A percentile compares a stretch with the other conserved stretches of the same genome.
phyloP scores from a whole-genome alignment of 2,797 vertebrate genomes.

The Eulemur rubriventer region DNA sequence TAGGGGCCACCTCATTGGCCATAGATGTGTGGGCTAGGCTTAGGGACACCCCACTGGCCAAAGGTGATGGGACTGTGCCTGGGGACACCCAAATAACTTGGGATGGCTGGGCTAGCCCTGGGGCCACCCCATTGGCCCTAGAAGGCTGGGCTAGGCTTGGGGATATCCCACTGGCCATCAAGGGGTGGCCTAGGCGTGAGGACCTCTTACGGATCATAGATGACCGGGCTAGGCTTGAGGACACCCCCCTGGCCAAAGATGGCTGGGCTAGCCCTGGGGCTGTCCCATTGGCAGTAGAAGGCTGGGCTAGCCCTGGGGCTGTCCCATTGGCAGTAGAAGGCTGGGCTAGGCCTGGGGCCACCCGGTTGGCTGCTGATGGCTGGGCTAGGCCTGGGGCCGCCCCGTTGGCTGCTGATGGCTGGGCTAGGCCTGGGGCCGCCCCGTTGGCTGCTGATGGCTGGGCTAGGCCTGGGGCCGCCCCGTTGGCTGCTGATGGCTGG shows the following conservation, averaged over 20 bases:
- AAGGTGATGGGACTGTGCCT: too few species aligned
- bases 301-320: neutral
- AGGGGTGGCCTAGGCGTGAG: neutral
- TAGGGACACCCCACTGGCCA: neutral
- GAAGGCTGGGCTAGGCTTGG: neutral
- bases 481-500: neutral
- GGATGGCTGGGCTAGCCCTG: neutral
- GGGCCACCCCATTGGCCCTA: too few species aligned
- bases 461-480: rapidly evolving
- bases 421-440: neutral
- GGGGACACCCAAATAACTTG: neutral
- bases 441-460: neutral
- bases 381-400: neutral
- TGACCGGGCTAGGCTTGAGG: neutral
- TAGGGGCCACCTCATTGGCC: too few species aligned
- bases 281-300: rapidly evolving
- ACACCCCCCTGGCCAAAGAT: neutral
- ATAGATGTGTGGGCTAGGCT: neutral
- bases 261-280: neutral
- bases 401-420: neutral
- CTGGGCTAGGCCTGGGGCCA: neutral
- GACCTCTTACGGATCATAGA: neutral
- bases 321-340: neutral
- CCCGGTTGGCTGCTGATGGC: neutral
- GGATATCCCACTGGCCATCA: neutral